These are phyloP conservation scores for Sclerodermus sp. DNA, from an alignment of 2,888 invertebrate genomes.

Conservation along the genomic window DNA sequence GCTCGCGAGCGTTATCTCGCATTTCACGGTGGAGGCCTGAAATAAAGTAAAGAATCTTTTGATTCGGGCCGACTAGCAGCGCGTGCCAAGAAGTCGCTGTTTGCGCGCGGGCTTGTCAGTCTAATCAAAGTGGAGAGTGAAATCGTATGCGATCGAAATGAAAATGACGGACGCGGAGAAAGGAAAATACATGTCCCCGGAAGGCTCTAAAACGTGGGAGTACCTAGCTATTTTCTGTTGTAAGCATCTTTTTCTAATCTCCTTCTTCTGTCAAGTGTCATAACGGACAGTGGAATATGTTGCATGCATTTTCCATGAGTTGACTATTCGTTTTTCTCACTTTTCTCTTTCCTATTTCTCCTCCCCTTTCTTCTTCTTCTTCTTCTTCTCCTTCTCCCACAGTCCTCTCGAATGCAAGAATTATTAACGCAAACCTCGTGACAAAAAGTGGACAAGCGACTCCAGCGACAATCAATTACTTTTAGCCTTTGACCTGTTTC, in stretches of 20 bases:
- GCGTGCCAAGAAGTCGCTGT: background rate
- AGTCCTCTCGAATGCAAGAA: too few relatives aligned
- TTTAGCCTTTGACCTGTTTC: background rate
- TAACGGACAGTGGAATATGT: too few relatives aligned
- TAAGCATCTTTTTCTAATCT: slow-evolving; percentile 21
- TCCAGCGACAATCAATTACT: too few relatives aligned
- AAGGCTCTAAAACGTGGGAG: slow-evolving; percentile 39
- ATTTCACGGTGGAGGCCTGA: background rate
- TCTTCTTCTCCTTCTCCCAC: background rate
- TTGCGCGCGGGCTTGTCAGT: slow-evolving; percentile 11
- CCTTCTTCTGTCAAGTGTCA: background rate
- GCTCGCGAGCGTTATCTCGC: slow-evolving; percentile 18
- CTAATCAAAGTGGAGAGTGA: too few relatives aligned
- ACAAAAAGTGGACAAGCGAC: too few relatives aligned
- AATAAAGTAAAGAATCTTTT: slow-evolving; percentile 8
- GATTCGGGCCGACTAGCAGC: background rate
- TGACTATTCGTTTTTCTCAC: too few relatives aligned
- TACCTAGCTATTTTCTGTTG: slow-evolving; percentile 32
- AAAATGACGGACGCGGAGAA: slow-evolving; percentile 15
- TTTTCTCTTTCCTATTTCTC: too few relatives aligned
- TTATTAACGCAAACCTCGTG: too few relatives aligned
- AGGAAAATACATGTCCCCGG: slow-evolving; percentile 31
- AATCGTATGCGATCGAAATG: too few relatives aligned
- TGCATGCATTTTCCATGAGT: too few relatives aligned
- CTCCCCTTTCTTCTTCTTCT: too few relatives aligned